Percentiles rank a stretch among this genome's conserved stretches.
Conservation (phyloP, 2,888 invertebrate genomes). For the Lasiommata megera region DNA sequence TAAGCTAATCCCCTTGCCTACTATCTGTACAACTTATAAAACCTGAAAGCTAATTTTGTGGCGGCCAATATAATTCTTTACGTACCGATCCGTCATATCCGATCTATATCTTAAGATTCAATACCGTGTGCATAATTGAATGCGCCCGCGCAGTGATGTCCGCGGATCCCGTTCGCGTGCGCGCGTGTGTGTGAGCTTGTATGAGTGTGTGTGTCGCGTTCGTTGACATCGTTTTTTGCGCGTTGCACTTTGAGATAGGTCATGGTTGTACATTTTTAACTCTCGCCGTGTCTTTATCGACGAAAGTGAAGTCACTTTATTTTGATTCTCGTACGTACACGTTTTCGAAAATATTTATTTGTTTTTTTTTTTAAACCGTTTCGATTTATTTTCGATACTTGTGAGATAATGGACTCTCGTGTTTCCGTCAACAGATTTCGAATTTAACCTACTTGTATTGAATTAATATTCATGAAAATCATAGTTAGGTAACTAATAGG, state of each 20-base stretch:
- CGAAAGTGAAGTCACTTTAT: background rate
- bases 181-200: conserved; percentile 23
- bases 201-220: conserved; percentile 28
- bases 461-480: too few species aligned
- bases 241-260: conserved; percentile 35
- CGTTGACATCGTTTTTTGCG: conserved; percentile 40
- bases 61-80: background rate
- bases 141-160: conserved; percentile 30
- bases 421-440: too few species aligned
- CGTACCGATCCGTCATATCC: conserved; percentile 23
- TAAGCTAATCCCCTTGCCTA: too few species aligned
- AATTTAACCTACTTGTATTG: too few species aligned
- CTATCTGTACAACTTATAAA: background rate
- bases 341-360: background rate
- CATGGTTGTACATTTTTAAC: conserved; percentile 28
- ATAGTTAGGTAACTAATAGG: too few species aligned
- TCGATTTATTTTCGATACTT: too few species aligned
- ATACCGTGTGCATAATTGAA: conserved; percentile 30
- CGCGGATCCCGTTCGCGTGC: conserved; percentile 37
- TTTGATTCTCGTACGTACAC: background rate
- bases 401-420: too few species aligned
- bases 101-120: conserved; percentile 29
- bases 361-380: too few species aligned
- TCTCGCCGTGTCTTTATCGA: conserved; percentile 18
- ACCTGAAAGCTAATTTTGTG: background rate